Percentiles rank a stretch among this genome's conserved stretches.
These are phyloP conservation scores for Dicrurus megarhynchus DNA, from an alignment of 2,113 vertebrate species.

Conservation along the genomic window DNA sequence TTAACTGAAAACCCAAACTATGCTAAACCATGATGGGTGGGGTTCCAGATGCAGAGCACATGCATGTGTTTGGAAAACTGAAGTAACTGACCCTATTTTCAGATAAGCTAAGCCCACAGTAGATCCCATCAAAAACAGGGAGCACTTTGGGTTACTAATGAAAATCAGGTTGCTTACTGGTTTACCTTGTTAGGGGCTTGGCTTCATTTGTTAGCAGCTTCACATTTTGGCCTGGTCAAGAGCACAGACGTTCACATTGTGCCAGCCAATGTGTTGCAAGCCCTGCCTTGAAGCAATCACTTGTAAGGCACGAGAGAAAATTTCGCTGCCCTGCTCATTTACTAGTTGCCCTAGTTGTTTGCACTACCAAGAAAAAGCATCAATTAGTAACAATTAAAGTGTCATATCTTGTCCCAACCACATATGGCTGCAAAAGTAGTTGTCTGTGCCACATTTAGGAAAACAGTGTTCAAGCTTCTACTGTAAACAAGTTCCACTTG, in stretches of 20 bases:
- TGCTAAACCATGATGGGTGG: no score
- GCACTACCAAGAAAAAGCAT: slow-evolving; percentile 46
- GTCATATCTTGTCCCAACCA: neutral
- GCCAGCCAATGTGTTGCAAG: neutral
- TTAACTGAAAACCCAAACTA: no score
- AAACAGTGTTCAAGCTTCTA: neutral
- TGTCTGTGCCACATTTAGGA: slow-evolving; percentile 13
- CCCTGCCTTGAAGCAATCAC: slow-evolving; percentile 15
- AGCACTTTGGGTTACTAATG: neutral
- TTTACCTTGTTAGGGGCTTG: neutral
- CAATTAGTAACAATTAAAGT: slow-evolving; percentile 60
- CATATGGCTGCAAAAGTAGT: neutral
- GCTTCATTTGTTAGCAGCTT: neutral
- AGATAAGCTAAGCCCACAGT: neutral
- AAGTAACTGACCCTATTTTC: neutral
- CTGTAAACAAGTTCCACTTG: slow-evolving; percentile 35
- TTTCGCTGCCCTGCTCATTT: neutral
- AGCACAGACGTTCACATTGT: neutral
- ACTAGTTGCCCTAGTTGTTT: slow-evolving; percentile 34
- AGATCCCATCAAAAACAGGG: neutral
- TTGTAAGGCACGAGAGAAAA: slow-evolving; percentile 29
- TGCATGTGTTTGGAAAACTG: neutral
- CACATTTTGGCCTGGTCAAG: neutral
- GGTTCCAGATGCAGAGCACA: neutral
- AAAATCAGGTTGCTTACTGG: neutral